phyloP scores from a whole-genome alignment of 2,888 invertebrate genomes.

The Drosophila kambysellisi region DNA sequence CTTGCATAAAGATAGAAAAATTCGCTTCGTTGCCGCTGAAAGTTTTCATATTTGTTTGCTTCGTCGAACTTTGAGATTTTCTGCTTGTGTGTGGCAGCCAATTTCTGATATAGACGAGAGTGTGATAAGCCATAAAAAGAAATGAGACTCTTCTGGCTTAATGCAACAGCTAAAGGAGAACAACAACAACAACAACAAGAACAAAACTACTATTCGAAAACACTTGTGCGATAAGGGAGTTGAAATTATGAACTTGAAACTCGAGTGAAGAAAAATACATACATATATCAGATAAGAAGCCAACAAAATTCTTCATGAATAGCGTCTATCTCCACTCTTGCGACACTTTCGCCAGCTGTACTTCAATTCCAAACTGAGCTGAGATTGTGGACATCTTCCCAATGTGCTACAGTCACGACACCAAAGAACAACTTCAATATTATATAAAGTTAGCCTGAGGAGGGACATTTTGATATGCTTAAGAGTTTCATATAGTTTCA shows the following conservation, averaged over 20 bases:
- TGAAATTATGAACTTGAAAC: constrained; percentile 39
- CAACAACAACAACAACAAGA: constrained; percentile 11
- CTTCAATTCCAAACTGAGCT: not conserved
- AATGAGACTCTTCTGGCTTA: constrained; percentile 66
- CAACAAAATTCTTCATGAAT: not conserved
- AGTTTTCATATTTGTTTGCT: constrained; percentile 76
- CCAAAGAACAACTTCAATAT: not conserved
- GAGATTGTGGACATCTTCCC: not conserved
- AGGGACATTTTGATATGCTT: not conserved
- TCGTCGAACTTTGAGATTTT: constrained; percentile 72
- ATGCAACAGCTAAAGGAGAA: constrained; percentile 27
- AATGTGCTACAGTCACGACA: not conserved
- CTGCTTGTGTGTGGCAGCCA: constrained; percentile 55
- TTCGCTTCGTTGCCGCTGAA: constrained; percentile 67
- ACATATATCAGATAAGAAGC: constrained; percentile 17
- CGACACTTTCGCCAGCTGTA: constrained; percentile 2
- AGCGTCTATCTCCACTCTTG: not conserved
- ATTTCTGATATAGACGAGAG: constrained; percentile 61
- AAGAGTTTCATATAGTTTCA: not conserved
- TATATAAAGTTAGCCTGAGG: not conserved
- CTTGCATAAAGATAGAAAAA: constrained; percentile 59
- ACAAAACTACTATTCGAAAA: constrained; percentile 1
- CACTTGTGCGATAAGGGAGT: constrained; percentile 42
- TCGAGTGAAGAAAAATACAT: constrained; percentile 24
- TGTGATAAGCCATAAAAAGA: constrained; percentile 61